Evolutionary conservation across 2,797 vertebrate species (phyloP).

Genomic region (Distichodus sexfasciatus): DNA sequence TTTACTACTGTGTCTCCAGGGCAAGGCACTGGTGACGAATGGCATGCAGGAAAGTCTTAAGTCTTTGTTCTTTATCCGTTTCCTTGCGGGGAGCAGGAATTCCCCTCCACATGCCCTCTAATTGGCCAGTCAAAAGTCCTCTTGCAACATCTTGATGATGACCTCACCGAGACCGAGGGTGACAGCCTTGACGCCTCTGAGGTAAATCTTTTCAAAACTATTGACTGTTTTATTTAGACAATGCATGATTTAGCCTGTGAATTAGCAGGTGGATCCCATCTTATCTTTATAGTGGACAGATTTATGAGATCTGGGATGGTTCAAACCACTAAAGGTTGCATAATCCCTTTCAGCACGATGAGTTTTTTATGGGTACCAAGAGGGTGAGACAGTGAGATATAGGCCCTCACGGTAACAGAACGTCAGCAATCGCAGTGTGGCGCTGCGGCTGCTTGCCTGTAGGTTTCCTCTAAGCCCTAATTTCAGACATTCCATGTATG

Average conservation of each 20-base stretch:
- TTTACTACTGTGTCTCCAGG: constrained; percentile 39
- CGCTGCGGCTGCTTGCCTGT: background rate
- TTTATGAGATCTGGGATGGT: constrained; percentile 48
- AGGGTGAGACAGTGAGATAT: constrained; percentile 33
- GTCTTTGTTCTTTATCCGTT: constrained; percentile 39
- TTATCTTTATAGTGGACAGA: constrained; percentile 52
- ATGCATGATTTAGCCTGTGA: constrained; percentile 49
- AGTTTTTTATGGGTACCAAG: constrained; percentile 42
- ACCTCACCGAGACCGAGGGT: constrained; percentile 38
- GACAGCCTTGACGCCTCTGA: constrained; percentile 39
- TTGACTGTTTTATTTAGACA: constrained; percentile 50
- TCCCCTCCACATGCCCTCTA: constrained; percentile 3
- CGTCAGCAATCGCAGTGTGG: constrained; percentile 7
- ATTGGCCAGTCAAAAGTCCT: constrained; percentile 39
- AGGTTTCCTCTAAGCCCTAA: background rate
- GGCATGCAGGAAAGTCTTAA: constrained; percentile 7
- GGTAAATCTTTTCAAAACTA: constrained; percentile 47
- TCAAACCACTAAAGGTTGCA: constrained; percentile 43
- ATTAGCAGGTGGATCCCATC: constrained; percentile 43
- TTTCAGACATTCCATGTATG: background rate
- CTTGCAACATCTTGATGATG: constrained; percentile 43
- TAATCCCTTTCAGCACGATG: constrained; percentile 43
- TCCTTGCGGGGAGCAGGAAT: constrained; percentile 26
- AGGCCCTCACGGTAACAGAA: constrained; percentile 24
- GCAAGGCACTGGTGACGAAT: constrained; percentile 39